Conservation (phyloP, 2,113 vertebrate species). For the Cyanoliseus patagonus region DNA sequence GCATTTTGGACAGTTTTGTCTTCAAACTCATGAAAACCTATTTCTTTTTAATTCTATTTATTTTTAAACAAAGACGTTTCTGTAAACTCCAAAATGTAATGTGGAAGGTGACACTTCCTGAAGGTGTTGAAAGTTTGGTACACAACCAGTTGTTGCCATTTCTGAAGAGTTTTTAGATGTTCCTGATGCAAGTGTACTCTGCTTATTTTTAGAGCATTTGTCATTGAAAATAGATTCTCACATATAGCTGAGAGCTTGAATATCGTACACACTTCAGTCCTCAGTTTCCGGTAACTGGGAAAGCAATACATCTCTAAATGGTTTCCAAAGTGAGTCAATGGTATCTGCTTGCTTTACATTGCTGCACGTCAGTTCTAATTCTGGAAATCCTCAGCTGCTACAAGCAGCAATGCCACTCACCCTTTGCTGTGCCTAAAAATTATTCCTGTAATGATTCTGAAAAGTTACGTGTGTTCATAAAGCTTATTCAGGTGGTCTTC, state of each 20-base stretch:
- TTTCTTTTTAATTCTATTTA: not conserved
- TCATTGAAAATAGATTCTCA: not conserved
- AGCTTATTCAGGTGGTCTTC: not conserved
- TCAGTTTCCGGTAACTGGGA: not conserved
- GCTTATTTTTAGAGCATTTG: not conserved
- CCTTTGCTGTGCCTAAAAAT: not conserved
- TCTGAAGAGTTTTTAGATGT: not conserved
- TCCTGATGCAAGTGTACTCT: not conserved
- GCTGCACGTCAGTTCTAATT: not conserved
- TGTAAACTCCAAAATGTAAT: not conserved
- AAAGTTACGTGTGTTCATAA: not conserved
- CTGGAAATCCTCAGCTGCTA: not conserved
- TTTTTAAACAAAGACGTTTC: not conserved
- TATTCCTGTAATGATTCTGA: not conserved
- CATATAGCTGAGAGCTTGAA: not conserved
- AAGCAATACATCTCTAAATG: not conserved
- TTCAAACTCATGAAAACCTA: not conserved
- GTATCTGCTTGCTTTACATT: not conserved
- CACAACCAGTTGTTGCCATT: not conserved
- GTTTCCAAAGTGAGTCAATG: not conserved
- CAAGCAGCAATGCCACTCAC: not conserved
- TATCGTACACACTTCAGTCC: not conserved
- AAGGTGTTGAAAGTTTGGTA: not conserved
- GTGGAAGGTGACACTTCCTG: not conserved
- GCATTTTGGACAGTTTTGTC: not conserved